These are phyloP conservation scores for Chorisops tibialis DNA, from an alignment of 2,888 invertebrate species.

Conservation along the genomic window DNA sequence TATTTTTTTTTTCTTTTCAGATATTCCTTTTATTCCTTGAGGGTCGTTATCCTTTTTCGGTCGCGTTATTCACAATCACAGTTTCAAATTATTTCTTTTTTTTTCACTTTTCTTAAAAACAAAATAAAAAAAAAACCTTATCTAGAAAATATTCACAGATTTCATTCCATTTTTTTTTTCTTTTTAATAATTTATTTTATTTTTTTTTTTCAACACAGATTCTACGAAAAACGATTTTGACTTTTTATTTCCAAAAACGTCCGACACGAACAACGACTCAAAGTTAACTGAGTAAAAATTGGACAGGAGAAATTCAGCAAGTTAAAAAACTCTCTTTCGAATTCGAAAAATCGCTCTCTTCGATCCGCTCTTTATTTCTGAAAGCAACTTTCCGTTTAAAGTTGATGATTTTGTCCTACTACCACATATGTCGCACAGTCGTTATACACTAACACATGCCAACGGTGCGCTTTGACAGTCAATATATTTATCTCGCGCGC, in stretches of 20 bases:
- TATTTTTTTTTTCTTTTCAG: no score
- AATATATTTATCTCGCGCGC: not conserved
- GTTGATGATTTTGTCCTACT: no score
- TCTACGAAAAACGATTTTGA: constrained; percentile 2
- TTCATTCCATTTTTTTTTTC: not conserved
- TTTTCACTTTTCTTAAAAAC: no score
- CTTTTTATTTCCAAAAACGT: not conserved
- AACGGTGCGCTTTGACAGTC: not conserved
- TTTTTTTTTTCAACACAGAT: constrained; percentile 11
- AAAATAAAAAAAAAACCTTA: no score
- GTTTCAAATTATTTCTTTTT: no score
- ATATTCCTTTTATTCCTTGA: constrained; percentile 16
- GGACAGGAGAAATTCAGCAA: not conserved
- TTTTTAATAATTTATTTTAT: not conserved
- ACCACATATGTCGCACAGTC: no score
- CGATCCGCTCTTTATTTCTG: not conserved
- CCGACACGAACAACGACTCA: constrained; percentile 18
- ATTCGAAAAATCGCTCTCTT: not conserved
- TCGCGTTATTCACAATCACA: no score
- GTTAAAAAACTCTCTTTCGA: not conserved
- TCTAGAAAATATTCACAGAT: no score
- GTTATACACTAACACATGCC: not conserved
- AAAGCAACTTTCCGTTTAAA: not conserved
- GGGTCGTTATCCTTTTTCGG: constrained; percentile 22
- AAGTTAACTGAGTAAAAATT: constrained; percentile 16